Conservation (phyloP, 2,888 invertebrate species). For the Camponotus fellah region DNA sequence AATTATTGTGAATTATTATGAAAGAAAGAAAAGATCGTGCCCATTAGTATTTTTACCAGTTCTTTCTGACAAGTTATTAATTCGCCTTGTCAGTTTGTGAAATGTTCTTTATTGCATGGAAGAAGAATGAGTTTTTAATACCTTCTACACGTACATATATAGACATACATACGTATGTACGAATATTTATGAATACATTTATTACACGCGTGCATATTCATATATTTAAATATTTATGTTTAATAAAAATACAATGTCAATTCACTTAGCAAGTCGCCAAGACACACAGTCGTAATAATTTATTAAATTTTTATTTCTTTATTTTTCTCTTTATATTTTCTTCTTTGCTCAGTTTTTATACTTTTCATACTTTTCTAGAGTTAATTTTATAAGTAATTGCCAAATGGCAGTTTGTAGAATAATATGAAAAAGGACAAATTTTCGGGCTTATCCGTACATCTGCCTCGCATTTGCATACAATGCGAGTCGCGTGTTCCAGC, state of each 20-base stretch:
- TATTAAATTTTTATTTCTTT: background rate
- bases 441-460: constrained; percentile 77
- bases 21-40: constrained; percentile 60
- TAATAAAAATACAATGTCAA: background rate
- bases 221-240: background rate
- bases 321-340: background rate
- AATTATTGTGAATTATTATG: constrained; percentile 73
- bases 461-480: constrained; percentile 84
- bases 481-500: constrained; percentile 82
- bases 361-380: no score
- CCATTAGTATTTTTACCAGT: constrained; percentile 43
- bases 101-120: background rate
- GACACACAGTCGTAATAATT: background rate
- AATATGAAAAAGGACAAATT: constrained; percentile 61
- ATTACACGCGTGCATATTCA: no score
- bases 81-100: constrained; percentile 29
- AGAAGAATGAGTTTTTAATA: background rate
- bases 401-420: constrained; percentile 2
- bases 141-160: background rate
- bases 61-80: constrained; percentile 27
- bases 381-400: background rate
- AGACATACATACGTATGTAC: background rate
- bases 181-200: no score
- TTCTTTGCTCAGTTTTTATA: background rate
- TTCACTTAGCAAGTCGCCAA: background rate